Base-by-base conservation (phyloP, 2,113 vertebrate species). In the Festucalex cinctus region DNA sequence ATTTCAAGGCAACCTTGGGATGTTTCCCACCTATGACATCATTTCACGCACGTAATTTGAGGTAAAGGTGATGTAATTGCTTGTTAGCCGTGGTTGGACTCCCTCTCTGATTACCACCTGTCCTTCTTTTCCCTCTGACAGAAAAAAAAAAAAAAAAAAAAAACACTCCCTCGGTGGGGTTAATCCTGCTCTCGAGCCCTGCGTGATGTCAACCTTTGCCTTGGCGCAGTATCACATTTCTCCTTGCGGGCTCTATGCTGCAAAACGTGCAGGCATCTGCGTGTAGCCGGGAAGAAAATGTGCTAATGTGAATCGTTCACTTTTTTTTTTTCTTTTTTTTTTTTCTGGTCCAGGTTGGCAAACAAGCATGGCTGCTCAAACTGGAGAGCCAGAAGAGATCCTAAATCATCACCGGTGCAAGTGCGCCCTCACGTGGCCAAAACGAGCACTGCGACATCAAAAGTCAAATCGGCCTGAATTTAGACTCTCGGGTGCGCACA, bases 61-160 rank as follows among this genome's bases (percentile, higher is more conserved):
- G 68, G 78, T 19, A 77, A 83, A 83, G 83, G 76, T 91, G 89
- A 91, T 86, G 88, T 88, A 84, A 90, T 88, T 77, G 54, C 51
- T 75, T 84, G 80, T 83, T 72, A 54, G 41, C 76, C 66, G 76
- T 9, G 48, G 20, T 22, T 22, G 87, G 88, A 87, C 86, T 83
- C 86, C 86, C 90, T 89, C 72, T 83, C 79, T 88, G 87, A 89
- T 88, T 86, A 89, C 69, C 90, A 92, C 90, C 90, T 91, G 76
- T 85, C 80, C 71, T 79, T 86, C 79, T 22, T 9, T 49, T 44
- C 9, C 44, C 44, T 19, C 20, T 9, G 54, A 49, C 61, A 41
- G n/a, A n/a, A n/a, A n/a, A n/a, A n/a, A n/a, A n/a, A 51, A 67
- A 43, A 37, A 32, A 32, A 32, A 32, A 32, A 32, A 32, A 51